Conservation (phyloP, 2,797 vertebrate genomes). For the Pseudomugil gertrudae region DNA sequence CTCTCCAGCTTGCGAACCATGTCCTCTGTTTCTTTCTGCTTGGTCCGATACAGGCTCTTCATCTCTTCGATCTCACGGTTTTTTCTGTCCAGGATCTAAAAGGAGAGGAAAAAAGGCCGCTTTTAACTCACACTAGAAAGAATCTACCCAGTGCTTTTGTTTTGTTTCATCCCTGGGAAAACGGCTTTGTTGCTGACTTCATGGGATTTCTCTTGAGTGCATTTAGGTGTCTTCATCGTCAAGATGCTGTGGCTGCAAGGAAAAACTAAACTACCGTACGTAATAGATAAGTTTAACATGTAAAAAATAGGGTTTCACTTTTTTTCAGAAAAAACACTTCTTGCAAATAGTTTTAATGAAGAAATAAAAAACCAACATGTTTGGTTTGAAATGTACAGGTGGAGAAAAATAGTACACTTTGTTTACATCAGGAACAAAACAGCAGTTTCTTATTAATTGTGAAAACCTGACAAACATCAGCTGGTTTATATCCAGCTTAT, state of each 20-base stretch:
- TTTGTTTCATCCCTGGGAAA: constrained; percentile 3
- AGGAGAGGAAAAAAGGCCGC: constrained; percentile 33
- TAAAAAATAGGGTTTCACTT: no score
- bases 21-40: constrained; percentile 90
- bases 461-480: background rate
- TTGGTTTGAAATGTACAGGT: background rate
- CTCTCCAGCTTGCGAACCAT: constrained; percentile 88
- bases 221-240: background rate
- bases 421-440: constrained; percentile 1
- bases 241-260: background rate
- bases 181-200: background rate
- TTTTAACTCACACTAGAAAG: constrained; percentile 4
- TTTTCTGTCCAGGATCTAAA: constrained; percentile 93
- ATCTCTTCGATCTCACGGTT: constrained; percentile 91
- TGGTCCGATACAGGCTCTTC: constrained; percentile 85
- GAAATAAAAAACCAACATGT: background rate
- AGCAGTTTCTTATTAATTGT: background rate
- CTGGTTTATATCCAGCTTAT: background rate
- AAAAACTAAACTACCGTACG: background rate
- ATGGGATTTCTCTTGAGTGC: background rate
- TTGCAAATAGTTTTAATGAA: background rate
- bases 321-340: background rate
- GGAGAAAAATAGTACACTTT: background rate
- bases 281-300: background rate
- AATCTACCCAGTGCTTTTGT: background rate